A percentile compares a stretch with the other conserved stretches of the same genome.
These are phyloP conservation scores for Orthosia cruda DNA, from an alignment of 2,888 invertebrate species.

Conservation along the genomic window DNA sequence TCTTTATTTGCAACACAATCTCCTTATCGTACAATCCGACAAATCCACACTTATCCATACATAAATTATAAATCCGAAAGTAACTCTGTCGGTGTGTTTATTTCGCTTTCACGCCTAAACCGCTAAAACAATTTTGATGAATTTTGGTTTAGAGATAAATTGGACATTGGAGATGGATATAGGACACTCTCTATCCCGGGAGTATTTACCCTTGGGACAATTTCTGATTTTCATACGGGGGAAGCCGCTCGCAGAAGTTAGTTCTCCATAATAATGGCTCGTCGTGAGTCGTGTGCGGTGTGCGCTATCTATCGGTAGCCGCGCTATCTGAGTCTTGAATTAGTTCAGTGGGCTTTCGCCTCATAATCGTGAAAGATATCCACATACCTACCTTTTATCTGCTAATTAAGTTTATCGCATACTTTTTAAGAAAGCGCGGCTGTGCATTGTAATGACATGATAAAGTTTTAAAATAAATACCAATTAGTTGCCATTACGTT, in stretches of 20 bases:
- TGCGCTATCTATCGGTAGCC: neutral
- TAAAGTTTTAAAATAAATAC: slow-evolving; percentile 11
- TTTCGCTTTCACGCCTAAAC: too few relatives aligned
- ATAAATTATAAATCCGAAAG: too few relatives aligned
- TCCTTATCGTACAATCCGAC: slow-evolving; percentile 13
- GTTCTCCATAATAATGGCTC: neutral
- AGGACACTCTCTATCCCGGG: too few relatives aligned
- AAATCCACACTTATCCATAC: too few relatives aligned
- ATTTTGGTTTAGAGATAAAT: too few relatives aligned
- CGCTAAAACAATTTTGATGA: too few relatives aligned
- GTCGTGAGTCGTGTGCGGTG: neutral
- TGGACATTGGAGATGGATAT: too few relatives aligned
- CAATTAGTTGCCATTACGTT: neutral
- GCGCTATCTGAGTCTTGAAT: slow-evolving; percentile 29
- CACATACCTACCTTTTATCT: slow-evolving; percentile 17
- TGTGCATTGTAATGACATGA: slow-evolving; percentile 2
- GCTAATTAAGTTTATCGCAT: slow-evolving; percentile 16
- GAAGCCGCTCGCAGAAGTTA: neutral
- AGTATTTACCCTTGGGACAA: too few relatives aligned
- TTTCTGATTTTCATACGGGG: too few relatives aligned
- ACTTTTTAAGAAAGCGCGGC: neutral
- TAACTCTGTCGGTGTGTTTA: too few relatives aligned
- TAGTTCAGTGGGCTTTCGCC: slow-evolving; percentile 53
- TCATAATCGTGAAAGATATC: slow-evolving; percentile 2
- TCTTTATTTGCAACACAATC: slow-evolving; percentile 17